phyloP scores from a whole-genome alignment of 2,113 vertebrate species.

The Xiphorhynchus elegans region DNA sequence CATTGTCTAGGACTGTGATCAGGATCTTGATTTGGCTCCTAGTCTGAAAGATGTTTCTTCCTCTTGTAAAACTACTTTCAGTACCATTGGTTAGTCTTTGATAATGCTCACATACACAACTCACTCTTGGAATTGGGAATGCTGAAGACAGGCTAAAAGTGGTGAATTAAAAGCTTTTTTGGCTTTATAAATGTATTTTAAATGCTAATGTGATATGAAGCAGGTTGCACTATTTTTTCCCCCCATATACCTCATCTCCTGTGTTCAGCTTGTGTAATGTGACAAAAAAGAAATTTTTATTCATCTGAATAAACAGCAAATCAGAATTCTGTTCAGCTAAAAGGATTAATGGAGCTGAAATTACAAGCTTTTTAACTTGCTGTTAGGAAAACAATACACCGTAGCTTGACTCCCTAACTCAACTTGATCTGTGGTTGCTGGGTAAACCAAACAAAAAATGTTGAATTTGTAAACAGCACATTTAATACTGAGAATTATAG shows the following conservation, averaged over 20 bases:
- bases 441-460: background rate
- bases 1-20: background rate
- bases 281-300: background rate
- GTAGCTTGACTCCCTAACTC: background rate
- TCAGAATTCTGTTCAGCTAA: background rate
- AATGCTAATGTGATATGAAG: background rate
- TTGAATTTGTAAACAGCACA: background rate
- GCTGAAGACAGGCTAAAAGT: background rate
- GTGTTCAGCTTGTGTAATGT: background rate
- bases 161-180: background rate
- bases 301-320: constrained; percentile 12
- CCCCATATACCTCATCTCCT: background rate
- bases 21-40: background rate
- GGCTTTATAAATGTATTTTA: background rate
- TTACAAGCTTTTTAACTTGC: background rate
- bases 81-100: background rate
- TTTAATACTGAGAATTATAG: background rate
- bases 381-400: constrained; percentile 10
- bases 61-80: background rate
- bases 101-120: background rate
- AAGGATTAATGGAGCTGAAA: constrained; percentile 17
- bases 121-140: background rate
- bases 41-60: background rate
- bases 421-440: background rate
- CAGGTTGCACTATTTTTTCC: background rate